Evolutionary conservation across 2,113 vertebrate species (phyloP), one percentile per base, ranked within the genome.

Genomic region (Bolborhynchus lineola): DNA sequence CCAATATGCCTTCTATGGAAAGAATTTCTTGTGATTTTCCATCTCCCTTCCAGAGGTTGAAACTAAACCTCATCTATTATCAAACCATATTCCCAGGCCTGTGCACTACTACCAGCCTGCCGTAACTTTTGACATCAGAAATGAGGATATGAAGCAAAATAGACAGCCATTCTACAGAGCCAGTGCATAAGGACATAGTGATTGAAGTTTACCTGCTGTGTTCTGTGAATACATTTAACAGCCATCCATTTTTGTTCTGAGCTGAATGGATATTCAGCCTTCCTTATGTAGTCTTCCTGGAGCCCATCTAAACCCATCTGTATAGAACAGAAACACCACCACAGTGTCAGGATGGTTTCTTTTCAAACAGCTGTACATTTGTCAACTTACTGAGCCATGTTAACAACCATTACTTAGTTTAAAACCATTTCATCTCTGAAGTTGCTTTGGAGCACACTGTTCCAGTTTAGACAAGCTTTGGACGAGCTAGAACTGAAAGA

Each of bases 241-340:
- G 99, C 98, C 99, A 99, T 99, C 99, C 99, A 99, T 93, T 99
- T 99, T 82, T 99, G 98, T 93, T 99, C 99, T 2, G 99, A 99
- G 97, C 98, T 98, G 97, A 99, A 99, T 19, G 99, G 99, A 72
- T 98, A 98, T 91, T 99, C 99, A 92, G 99, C 98, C 97, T 98
- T 97, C 57, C 99, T 98, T 33, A 99, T 95, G 65, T 99, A 99
- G 96, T 99, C 99, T 92, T 99, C 98, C 90, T 99, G 98, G 47
- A 99, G 93, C 21, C 98, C 97, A 90, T 99, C 99, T 90, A 99
- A 98, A 59, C 99, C 99, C 99, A 99, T 99, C 99, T 99, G 91
- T 11, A 57, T 19, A n/a, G 76, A 44, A 92, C 16, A 91, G 23
- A 96, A 92, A 46, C 25, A 76, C 15, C 41, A 83, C 13, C 64